A percentile compares a stretch with the other conserved stretches of the same genome.
These are phyloP conservation scores for Columbina picui DNA, from an alignment of 2,113 vertebrate genomes.

Conservation along the genomic window DNA sequence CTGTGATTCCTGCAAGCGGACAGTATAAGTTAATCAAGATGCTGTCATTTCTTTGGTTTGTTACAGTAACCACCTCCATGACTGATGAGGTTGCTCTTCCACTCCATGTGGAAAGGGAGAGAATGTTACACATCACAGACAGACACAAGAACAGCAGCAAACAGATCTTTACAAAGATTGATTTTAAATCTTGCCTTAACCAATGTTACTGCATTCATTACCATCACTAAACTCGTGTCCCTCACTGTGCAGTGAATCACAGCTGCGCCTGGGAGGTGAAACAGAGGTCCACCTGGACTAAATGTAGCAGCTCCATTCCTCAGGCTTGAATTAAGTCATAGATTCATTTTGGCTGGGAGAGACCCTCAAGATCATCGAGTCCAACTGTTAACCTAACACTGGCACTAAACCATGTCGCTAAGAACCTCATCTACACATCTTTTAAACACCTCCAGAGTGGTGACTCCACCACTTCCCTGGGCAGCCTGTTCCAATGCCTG, in stretches of 20 bases:
- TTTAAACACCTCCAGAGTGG: too few species aligned
- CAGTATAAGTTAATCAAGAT: neutral
- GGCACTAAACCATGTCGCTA: too few species aligned
- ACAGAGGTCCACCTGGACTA: neutral
- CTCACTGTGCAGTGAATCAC: accelerated
- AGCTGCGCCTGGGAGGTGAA: neutral
- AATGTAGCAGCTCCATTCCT: neutral
- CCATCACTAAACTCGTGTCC: neutral
- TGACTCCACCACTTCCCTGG: too few species aligned
- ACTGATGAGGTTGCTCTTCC: neutral
- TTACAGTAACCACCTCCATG: neutral
- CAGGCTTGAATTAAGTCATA: neutral
- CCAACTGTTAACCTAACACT: too few species aligned
- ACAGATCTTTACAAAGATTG: neutral
- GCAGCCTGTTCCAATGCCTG: too few species aligned
- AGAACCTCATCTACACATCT: too few species aligned
- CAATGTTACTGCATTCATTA: neutral
- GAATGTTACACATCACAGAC: neutral
- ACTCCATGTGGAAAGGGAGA: neutral
- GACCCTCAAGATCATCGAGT: too few species aligned
- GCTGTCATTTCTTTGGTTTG: neutral
- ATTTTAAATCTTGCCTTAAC: neutral
- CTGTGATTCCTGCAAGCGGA: slow-evolving; percentile 60
- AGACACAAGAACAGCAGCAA: neutral
- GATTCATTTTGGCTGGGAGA: too few species aligned